Evolutionary conservation across 1,140 invertebrate species (phyloP).

Genomic region (Sminthurinus signatus): DNA sequence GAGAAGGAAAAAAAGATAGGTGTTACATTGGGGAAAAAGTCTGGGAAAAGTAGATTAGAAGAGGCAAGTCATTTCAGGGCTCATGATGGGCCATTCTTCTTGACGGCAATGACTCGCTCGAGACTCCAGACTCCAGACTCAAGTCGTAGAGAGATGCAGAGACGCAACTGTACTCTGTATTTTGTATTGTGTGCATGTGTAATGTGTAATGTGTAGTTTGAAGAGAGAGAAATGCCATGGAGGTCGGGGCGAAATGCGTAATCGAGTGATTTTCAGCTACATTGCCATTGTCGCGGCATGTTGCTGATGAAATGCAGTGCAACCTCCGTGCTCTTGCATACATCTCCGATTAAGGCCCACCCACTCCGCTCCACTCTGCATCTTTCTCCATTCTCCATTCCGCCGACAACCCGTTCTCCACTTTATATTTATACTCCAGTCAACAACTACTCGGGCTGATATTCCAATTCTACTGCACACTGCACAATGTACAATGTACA

Average conservation of each 20-base stretch:
- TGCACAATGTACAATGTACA: no score
- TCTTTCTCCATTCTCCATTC: not conserved
- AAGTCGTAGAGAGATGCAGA: no score
- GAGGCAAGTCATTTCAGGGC: conserved; percentile 33
- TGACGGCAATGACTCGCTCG: conserved; percentile 33
- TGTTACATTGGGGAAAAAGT: conserved; percentile 29
- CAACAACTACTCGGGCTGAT: no score
- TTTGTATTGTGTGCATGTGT: no score
- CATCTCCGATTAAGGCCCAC: conserved; percentile 31
- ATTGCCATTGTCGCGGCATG: no score
- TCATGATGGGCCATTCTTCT: conserved; percentile 38
- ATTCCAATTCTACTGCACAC: no score
- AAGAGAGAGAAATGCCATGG: no score
- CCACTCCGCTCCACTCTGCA: conserved; percentile 7
- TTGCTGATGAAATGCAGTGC: no score
- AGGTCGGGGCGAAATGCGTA: conserved; percentile 31
- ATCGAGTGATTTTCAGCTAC: conserved; percentile 41
- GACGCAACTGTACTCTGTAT: no score
- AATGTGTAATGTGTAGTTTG: no score
- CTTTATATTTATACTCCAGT: conserved; percentile 3
- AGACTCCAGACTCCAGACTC: conserved; percentile 23
- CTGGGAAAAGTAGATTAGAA: conserved; percentile 37
- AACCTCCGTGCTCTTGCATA: conserved; percentile 38
- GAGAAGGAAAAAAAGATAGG: conserved; percentile 21
- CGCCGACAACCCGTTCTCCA: not conserved